phyloP scores from a whole-genome alignment of 2,888 invertebrate genomes.

The Drosophila limbata region DNA sequence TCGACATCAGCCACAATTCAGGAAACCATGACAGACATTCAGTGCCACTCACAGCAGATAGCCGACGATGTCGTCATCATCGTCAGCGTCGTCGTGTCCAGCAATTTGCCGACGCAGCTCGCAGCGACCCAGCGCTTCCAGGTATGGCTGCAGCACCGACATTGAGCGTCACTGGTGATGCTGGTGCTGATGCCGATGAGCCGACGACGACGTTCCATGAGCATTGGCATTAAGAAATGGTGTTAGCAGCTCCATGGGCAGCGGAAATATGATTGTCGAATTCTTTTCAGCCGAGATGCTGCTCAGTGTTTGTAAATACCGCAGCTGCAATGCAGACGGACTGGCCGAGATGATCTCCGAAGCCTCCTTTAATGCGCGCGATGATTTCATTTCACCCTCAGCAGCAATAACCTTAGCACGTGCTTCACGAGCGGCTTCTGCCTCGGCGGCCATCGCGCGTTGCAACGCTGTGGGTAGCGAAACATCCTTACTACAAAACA shows the following conservation, averaged over 20 bases:
- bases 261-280: slow-evolving; percentile 96
- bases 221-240: slow-evolving; percentile 74
- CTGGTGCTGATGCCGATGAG: slow-evolving; percentile 61
- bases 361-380: slow-evolving; percentile 92
- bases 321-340: slow-evolving; percentile 90
- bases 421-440: slow-evolving; percentile 92
- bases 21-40: not conserved
- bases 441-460: slow-evolving; percentile 93
- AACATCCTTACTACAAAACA: slow-evolving; percentile 89
- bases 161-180: slow-evolving; percentile 78
- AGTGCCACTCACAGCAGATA: slow-evolving; percentile 50
- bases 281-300: slow-evolving; percentile 97
- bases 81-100: slow-evolving; percentile 25
- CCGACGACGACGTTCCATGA: slow-evolving; percentile 30
- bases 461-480: slow-evolving; percentile 91
- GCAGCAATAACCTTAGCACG: slow-evolving; percentile 88
- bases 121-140: slow-evolving; percentile 75
- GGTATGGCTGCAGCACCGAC: slow-evolving; percentile 78
- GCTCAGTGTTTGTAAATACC: slow-evolving; percentile 95
- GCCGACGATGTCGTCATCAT: slow-evolving; percentile 68
- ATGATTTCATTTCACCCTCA: slow-evolving; percentile 93
- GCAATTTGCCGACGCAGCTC: slow-evolving; percentile 69
- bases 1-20: not conserved
- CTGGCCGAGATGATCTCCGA: slow-evolving; percentile 92
- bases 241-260: slow-evolving; percentile 92